A percentile compares a stretch with the other conserved stretches of the same genome.
Evolutionary conservation across 2,113 vertebrate genomes (phyloP).

Genomic region (Petaurus breviceps): DNA sequence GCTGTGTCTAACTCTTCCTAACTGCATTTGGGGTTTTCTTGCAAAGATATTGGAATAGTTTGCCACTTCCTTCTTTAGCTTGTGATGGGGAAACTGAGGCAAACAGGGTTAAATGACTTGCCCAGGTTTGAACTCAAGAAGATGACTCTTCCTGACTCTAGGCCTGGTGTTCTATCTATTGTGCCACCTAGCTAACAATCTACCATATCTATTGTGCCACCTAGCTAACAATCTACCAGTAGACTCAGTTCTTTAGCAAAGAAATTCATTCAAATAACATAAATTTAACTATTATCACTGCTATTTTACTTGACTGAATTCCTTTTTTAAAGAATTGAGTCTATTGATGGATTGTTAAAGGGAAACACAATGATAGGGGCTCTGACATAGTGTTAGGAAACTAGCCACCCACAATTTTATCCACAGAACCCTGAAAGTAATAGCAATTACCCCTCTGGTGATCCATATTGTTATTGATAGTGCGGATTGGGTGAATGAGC

Average conservation of each 20-base stretch:
- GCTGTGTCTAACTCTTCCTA: neutral
- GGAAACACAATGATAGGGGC: neutral
- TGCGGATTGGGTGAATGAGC: neutral
- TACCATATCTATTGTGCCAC: neutral
- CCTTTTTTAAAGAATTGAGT: neutral
- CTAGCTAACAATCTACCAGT: neutral
- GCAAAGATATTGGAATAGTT: neutral
- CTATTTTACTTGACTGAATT: neutral
- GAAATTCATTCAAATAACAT: neutral
- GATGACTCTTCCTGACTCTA: no score
- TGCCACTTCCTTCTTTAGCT: neutral
- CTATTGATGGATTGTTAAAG: neutral
- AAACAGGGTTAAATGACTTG: neutral
- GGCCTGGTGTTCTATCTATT: neutral
- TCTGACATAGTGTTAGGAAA: neutral
- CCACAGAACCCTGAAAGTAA: neutral
- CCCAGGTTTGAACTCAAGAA: neutral
- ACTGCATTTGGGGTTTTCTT: neutral
- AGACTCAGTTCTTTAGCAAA: neutral
- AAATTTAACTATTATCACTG: neutral
- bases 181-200: neutral
- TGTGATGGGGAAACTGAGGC: neutral
- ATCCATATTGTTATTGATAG: neutral
- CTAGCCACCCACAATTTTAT: neutral
- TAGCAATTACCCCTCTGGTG: neutral